phyloP scores from a whole-genome alignment of 1,140 invertebrate species.

The Diuraphis noxia region DNA sequence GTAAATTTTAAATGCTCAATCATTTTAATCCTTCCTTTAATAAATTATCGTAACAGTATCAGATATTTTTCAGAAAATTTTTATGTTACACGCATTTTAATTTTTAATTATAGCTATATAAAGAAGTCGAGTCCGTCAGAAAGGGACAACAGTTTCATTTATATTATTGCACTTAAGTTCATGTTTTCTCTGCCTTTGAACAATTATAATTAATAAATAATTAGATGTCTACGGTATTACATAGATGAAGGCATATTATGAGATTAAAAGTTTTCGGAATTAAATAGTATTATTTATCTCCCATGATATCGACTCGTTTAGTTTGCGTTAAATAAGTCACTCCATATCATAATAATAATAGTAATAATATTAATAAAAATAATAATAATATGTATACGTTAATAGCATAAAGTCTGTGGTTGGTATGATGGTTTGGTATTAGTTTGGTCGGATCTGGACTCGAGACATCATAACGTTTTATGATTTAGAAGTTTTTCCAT shows the following conservation, averaged over 20 bases:
- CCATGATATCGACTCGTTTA: neutral
- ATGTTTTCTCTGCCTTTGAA: neutral
- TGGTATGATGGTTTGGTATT: no score
- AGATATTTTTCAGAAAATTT: no score
- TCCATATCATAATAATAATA: neutral
- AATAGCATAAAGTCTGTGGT: neutral
- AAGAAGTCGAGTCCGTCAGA: neutral
- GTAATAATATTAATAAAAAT: neutral
- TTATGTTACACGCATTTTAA: neutral
- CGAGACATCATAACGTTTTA: neutral
- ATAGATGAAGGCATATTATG: neutral
- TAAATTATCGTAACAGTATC: no score
- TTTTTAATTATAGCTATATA: neutral
- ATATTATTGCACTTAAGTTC: neutral
- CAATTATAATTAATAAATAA: neutral
- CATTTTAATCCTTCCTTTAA: no score
- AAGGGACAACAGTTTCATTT: neutral
- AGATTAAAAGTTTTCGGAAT: neutral
- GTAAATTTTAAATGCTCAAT: no score
- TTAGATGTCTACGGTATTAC: neutral
- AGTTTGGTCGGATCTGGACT: neutral
- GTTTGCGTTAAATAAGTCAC: neutral
- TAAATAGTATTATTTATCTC: neutral
- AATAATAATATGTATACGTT: neutral
- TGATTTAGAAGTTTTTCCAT: constrained; percentile 1